A percentile compares a stretch with the other conserved stretches of the same genome.
phyloP scores from a whole-genome alignment of 2,888 invertebrate genomes.

The Ophion slaviceki region DNA sequence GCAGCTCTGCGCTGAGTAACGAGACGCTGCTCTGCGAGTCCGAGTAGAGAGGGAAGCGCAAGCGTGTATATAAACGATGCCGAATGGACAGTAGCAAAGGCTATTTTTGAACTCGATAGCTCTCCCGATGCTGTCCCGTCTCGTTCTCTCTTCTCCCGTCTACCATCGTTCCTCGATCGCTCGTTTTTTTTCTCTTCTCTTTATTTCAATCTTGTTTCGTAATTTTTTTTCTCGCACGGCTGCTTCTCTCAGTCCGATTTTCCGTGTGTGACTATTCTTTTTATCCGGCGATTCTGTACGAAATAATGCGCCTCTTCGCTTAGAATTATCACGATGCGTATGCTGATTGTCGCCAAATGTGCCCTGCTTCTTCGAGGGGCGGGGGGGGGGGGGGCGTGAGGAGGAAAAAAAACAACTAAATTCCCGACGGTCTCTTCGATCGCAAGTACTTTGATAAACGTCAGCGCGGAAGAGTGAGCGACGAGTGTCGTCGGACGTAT shows the following conservation, averaged over 20 bases:
- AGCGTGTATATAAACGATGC: slow-evolving; percentile 41
- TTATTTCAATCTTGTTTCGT: slow-evolving; percentile 43
- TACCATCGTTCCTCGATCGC: slow-evolving; percentile 10
- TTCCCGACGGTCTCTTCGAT: too few species aligned
- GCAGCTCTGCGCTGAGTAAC: slow-evolving; percentile 37
- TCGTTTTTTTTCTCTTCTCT: slow-evolving; percentile 22
- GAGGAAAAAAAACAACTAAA: too few species aligned
- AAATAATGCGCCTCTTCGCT: too few species aligned
- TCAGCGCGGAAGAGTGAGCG: slow-evolving; percentile 10
- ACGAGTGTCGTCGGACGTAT: slow-evolving; percentile 19
- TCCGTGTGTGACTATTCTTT: too few species aligned
- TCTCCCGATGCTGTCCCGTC: slow-evolving; percentile 52
- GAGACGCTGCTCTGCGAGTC: slow-evolving; percentile 15
- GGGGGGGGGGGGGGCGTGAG: too few species aligned
- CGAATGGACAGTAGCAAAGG: slow-evolving; percentile 60
- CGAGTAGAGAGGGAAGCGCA: slow-evolving; percentile 40
- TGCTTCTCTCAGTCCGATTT: too few species aligned
- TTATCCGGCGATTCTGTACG: too few species aligned
- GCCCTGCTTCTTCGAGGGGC: too few species aligned
- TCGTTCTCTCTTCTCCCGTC: slow-evolving; percentile 44
- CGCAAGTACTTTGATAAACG: too few species aligned
- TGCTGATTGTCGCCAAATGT: too few species aligned
- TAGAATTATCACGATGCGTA: too few species aligned
- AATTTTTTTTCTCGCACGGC: neutral
- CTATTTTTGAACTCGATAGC: slow-evolving; percentile 58